These are phyloP conservation scores for Abscondita cerata DNA, from an alignment of 2,888 invertebrate species.

Conservation along the genomic window DNA sequence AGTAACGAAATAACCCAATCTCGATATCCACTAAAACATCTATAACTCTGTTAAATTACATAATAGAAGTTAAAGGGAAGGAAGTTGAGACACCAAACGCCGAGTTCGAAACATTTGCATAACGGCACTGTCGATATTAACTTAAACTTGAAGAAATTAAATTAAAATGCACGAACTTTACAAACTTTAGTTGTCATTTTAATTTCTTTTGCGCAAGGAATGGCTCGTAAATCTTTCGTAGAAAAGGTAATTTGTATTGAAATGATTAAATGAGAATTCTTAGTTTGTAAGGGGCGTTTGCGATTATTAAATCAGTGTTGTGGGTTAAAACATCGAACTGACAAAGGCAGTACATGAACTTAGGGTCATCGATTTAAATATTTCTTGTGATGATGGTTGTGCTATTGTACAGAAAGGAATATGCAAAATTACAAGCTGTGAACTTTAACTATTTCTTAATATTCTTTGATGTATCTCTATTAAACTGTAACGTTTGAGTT, in stretches of 20 bases:
- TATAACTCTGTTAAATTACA: conserved; percentile 30
- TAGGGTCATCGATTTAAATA: no score
- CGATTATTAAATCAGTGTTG: not conserved
- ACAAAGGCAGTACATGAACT: no score
- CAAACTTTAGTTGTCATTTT: conserved; percentile 34
- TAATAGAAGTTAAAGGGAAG: conserved; percentile 28
- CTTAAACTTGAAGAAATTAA: conserved; percentile 34
- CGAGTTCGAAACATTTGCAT: conserved; percentile 32
- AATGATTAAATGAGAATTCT: conserved; percentile 28
- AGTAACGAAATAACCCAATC: conserved; percentile 24
- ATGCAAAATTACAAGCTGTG: no score
- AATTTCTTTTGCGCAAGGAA: conserved; percentile 31
- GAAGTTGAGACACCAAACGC: conserved; percentile 25
- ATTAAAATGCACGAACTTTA: conserved; percentile 33
- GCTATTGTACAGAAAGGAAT: no score
- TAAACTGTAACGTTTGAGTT: no score
- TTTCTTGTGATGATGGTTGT: no score
- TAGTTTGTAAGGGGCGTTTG: not conserved
- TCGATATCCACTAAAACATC: conserved; percentile 23
- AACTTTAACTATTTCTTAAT: no score
- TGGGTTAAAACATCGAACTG: no score
- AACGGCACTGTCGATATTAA: conserved; percentile 36
- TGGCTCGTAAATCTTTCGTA: conserved; percentile 35
- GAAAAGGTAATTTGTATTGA: conserved; percentile 36
- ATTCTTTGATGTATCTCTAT: no score